Evolutionary conservation across 2,888 invertebrate species (phyloP).

Genomic region (Polietes domitor): DNA sequence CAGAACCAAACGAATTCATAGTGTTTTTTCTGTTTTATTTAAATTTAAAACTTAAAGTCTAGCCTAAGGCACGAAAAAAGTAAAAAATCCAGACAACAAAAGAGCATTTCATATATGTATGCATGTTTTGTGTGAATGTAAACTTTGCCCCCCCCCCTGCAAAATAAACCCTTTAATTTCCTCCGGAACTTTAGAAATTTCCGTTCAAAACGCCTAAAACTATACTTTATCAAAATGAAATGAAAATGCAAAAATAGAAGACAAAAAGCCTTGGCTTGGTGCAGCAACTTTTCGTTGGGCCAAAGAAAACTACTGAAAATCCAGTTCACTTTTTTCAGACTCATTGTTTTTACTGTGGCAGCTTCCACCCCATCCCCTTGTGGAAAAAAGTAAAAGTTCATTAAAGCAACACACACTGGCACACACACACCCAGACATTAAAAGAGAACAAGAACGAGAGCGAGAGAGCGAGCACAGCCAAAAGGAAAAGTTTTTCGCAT

Average conservation of each 20-base stretch:
- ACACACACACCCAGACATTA: not conserved
- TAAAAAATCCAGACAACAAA: not conserved
- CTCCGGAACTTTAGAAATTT: conserved; percentile 15
- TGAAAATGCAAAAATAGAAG: not conserved
- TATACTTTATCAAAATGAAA: conserved; percentile 7
- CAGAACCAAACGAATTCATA: no score
- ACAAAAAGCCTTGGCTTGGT: not conserved
- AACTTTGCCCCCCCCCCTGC: not conserved
- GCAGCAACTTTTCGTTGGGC: not conserved
- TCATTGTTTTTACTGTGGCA: not conserved
- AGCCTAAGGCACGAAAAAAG: no score
- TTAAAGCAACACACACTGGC: conserved; percentile 17
- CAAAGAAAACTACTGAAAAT: conserved; percentile 14
- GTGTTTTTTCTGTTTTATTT: no score
- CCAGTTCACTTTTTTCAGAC: conserved; percentile 2
- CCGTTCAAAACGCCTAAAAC: conserved; percentile 3
- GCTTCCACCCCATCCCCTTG: not conserved
- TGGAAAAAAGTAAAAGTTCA: conserved; percentile 53
- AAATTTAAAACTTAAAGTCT: no score
- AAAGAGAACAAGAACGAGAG: not conserved
- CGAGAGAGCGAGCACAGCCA: not conserved
- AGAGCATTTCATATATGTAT: not conserved
- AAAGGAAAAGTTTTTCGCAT: no score
- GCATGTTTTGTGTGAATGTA: no score
- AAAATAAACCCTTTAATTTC: conserved; percentile 1